Percentiles rank a stretch among this genome's conserved stretches.
Evolutionary conservation across 2,888 invertebrate genomes (phyloP).

Genomic region (Caenorhabditis drosophilae): DNA sequence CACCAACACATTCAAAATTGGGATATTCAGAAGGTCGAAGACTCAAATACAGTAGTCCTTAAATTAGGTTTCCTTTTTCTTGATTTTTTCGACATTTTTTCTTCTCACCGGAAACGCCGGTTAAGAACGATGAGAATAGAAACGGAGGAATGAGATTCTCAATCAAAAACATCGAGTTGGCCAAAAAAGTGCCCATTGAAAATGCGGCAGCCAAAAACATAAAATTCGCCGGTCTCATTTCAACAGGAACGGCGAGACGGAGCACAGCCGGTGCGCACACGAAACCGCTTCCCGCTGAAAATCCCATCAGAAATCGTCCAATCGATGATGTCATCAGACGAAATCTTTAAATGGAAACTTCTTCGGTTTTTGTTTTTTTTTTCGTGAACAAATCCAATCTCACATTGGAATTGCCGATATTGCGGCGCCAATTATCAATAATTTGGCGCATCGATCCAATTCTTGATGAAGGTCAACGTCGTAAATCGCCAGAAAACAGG

Average conservation of each 20-base stretch:
- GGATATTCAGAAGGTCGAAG: constrained; percentile 28
- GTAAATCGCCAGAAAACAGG: constrained; percentile 25
- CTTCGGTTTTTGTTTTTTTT: no score
- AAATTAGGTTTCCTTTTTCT: no score
- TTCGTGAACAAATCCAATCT: no score
- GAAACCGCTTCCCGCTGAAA: constrained; percentile 53
- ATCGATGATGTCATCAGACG: no score
- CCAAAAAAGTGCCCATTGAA: constrained; percentile 38
- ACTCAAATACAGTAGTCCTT: constrained; percentile 15
- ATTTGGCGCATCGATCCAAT: constrained; percentile 31
- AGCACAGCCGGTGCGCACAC: constrained; percentile 51
- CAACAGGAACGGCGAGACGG: constrained; percentile 31
- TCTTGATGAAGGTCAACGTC: constrained; percentile 23
- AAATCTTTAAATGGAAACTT: no score
- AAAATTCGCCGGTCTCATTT: constrained; percentile 33
- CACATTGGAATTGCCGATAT: constrained; percentile 34
- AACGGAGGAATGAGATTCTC: background rate
- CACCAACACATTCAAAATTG: constrained; percentile 9
- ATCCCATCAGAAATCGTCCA: constrained; percentile 54
- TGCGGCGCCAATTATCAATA: constrained; percentile 36
- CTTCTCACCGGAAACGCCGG: background rate
- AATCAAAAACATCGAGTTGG: constrained; percentile 35
- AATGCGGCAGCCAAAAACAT: constrained; percentile 43
- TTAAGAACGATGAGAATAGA: background rate
- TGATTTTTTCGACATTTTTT: no score